Conservation (phyloP, 1,140 invertebrate species). For the Drosophila nigromelanica region DNA sequence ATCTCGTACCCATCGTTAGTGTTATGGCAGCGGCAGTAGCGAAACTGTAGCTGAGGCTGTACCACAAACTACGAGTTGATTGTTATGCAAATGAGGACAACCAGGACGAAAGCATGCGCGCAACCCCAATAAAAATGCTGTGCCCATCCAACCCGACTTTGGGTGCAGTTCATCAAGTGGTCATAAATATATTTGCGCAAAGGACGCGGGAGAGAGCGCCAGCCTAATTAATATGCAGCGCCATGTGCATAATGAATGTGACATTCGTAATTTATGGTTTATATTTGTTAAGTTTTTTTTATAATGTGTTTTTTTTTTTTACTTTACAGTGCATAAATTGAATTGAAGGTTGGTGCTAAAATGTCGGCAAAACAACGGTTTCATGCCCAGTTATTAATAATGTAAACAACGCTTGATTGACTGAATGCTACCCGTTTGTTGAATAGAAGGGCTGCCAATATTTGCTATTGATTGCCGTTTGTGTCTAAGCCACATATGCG, state of each 20-base stretch:
- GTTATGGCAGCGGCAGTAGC: slow-evolving; percentile 6
- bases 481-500: slow-evolving; percentile 36
- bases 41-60: slow-evolving; percentile 42
- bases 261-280: slow-evolving; percentile 79
- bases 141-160: background rate
- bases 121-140: slow-evolving; percentile 45
- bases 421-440: too few relatives aligned
- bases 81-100: slow-evolving; percentile 79
- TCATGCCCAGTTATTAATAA: slow-evolving; percentile 72
- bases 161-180: slow-evolving; percentile 79
- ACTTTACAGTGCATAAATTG: slow-evolving; percentile 53
- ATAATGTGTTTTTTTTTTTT: slow-evolving; percentile 16
- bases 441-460: slow-evolving; percentile 8
- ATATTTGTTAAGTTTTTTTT: slow-evolving; percentile 67
- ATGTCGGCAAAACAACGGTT: slow-evolving; percentile 76
- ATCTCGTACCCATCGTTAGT: slow-evolving; percentile 12
- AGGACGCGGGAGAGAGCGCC: slow-evolving; percentile 8
- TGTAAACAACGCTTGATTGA: slow-evolving; percentile 61
- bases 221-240: slow-evolving; percentile 78
- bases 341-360: slow-evolving; percentile 62
- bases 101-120: slow-evolving; percentile 66
- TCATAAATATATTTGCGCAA: slow-evolving; percentile 69
- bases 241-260: slow-evolving; percentile 81
- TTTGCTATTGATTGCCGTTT: slow-evolving; percentile 38
- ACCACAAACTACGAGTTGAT: slow-evolving; percentile 77